These are phyloP conservation scores for Syngnathus rostellatus DNA, from an alignment of 2,797 vertebrate genomes.

Conservation along the genomic window DNA sequence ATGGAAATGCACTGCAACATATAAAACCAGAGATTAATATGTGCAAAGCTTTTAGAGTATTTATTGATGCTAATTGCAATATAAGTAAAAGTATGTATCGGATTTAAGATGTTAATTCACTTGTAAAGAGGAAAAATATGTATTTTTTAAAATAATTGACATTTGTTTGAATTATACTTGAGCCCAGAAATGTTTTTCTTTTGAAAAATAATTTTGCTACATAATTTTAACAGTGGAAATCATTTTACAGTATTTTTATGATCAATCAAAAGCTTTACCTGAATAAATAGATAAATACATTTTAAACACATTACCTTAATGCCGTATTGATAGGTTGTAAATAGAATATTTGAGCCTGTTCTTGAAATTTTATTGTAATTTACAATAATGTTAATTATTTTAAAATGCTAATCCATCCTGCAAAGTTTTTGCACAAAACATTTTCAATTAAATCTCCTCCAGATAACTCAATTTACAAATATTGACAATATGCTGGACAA, in stretches of 20 bases:
- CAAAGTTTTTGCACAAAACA: neutral
- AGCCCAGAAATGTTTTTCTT: neutral
- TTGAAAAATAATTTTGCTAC: neutral
- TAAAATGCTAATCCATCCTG: neutral
- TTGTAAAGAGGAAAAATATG: neutral
- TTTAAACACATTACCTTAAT: neutral
- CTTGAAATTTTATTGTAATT: neutral
- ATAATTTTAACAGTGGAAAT: neutral
- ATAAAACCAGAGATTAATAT: neutral
- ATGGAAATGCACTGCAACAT: neutral
- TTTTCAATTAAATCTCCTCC: neutral
- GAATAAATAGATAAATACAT: neutral
- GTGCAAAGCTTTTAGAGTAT: neutral
- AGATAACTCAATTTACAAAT: neutral
- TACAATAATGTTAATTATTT: neutral
- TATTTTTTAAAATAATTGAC: neutral
- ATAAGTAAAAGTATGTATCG: neutral
- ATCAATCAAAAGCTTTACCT: too few species aligned
- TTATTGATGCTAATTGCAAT: neutral
- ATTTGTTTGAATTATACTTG: neutral
- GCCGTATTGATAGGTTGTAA: neutral
- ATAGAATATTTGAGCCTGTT: neutral
- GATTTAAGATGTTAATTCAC: too few species aligned
- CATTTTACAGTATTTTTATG: neutral
- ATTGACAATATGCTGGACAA: neutral